These are phyloP conservation scores for Coelogynopora nodosa DNA, from an alignment of 2,888 invertebrate genomes.

Conservation along the genomic window DNA sequence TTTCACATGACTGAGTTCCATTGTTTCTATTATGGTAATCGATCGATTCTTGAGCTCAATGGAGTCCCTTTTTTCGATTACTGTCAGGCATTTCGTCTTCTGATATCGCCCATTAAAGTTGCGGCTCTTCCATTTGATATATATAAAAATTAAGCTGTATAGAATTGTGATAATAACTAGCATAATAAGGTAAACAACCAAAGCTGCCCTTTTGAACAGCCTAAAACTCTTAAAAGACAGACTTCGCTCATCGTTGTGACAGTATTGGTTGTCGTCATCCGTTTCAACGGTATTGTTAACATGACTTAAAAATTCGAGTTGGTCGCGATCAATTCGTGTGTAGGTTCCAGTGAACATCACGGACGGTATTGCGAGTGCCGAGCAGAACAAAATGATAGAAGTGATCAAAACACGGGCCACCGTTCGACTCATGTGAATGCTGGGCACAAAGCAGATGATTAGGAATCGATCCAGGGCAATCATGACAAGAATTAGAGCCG, in stretches of 20 bases:
- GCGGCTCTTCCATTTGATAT: neutral
- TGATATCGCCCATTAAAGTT: neutral
- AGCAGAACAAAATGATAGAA: neutral
- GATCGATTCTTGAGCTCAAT: neutral
- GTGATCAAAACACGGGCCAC: neutral
- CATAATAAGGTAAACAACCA: neutral
- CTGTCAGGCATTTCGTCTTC: neutral
- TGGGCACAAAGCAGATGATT: neutral
- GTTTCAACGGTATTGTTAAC: neutral
- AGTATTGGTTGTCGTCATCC: neutral
- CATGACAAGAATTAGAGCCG: neutral
- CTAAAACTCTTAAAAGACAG: neutral
- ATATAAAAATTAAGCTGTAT: neutral
- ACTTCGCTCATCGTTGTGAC: neutral
- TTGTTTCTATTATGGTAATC: neutral
- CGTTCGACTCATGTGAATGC: neutral
- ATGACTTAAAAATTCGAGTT: neutral
- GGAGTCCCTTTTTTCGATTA: neutral
- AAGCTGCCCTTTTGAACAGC: neutral
- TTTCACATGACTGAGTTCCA: neutral
- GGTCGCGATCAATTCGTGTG: neutral
- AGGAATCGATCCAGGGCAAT: neutral
- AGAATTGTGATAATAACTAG: neutral
- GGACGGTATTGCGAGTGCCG: neutral
- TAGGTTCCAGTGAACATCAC: neutral